Conservation (phyloP, 2,113 vertebrate genomes). For the Donacobius atricapilla region DNA sequence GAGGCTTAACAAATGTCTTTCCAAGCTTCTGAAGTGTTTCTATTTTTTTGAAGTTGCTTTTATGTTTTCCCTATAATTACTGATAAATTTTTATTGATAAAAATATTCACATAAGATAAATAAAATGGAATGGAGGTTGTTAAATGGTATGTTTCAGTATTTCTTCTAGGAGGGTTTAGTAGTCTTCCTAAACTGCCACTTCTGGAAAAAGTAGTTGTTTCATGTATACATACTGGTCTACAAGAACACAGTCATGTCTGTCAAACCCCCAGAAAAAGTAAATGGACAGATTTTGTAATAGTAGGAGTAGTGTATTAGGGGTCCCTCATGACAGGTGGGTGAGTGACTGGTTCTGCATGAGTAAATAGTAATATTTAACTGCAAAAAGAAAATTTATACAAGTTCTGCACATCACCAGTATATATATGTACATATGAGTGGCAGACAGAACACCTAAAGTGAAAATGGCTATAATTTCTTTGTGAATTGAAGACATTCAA, state of each 20-base stretch:
- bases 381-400: neutral
- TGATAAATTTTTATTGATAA: neutral
- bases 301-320: neutral
- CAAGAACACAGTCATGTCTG: neutral
- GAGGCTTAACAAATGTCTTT: neutral
- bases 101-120: neutral
- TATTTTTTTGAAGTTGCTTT: neutral
- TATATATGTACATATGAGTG: neutral
- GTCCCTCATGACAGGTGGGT: neutral
- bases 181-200: neutral
- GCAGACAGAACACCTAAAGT: neutral
- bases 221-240: neutral
- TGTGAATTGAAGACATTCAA: neutral
- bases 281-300: neutral
- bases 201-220: neutral
- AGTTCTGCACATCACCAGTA: neutral
- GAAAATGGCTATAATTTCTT: neutral
- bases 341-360: neutral
- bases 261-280: neutral
- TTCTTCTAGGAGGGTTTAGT: neutral
- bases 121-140: neutral
- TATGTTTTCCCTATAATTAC: neutral
- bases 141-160: neutral
- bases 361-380: neutral
- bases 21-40: neutral